phyloP scores from a whole-genome alignment of 2,797 vertebrate species.

The Oceanodroma leucorhoa region DNA sequence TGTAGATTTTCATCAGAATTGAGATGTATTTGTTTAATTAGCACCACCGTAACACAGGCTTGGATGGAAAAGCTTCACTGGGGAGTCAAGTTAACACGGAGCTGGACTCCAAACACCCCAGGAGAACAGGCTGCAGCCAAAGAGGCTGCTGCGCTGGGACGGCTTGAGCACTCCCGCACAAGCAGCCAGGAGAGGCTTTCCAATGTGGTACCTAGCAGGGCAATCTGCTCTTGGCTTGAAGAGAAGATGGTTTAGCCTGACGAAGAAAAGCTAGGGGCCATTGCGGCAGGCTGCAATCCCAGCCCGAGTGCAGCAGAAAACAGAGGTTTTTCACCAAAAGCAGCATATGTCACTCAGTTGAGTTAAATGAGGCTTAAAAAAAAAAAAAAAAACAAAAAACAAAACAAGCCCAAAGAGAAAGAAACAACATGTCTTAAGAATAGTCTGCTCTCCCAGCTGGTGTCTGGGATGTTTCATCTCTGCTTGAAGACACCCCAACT shows the following conservation, averaged over 20 bases:
- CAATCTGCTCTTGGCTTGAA: neutral
- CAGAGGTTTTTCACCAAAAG: neutral
- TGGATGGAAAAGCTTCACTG: neutral
- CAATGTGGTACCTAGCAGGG: neutral
- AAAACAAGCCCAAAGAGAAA: neutral
- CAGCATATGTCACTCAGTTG: neutral
- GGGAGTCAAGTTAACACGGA: neutral
- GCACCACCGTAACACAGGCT: slow-evolving; percentile 3
- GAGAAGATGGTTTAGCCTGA: neutral
- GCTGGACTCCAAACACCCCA: neutral
- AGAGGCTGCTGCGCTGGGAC: neutral
- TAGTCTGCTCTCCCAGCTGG: neutral
- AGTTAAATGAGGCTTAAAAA: neutral
- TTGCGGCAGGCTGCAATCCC: neutral
- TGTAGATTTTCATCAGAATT: slow-evolving; percentile 75
- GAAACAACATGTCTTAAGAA: neutral
- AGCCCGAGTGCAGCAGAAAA: neutral
- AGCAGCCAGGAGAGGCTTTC: neutral
- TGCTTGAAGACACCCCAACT: neutral
- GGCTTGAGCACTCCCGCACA: neutral
- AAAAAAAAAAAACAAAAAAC: neutral
- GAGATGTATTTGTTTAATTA: slow-evolving; percentile 78
- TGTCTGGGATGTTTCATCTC: neutral
- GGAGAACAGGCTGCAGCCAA: neutral
- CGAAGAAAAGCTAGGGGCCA: neutral